Evolutionary conservation across 2,888 invertebrate species (phyloP).

Genomic region (Pristionchus entomophagus): DNA sequence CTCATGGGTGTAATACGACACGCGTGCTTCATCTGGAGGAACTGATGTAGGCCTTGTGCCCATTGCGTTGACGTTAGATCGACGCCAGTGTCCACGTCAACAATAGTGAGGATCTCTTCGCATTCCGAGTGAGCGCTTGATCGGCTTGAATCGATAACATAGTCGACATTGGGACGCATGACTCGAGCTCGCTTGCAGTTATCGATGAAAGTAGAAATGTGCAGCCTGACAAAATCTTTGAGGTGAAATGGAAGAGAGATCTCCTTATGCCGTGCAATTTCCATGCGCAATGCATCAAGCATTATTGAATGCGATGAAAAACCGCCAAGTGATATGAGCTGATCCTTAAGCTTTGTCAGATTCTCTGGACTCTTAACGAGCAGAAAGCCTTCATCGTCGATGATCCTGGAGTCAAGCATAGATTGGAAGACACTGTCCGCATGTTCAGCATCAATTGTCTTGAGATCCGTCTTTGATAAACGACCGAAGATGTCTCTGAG

Average conservation of each 20-base stretch:
- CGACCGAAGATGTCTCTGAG: background rate
- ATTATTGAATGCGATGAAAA: background rate
- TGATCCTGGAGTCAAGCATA: background rate
- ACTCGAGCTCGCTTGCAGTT: background rate
- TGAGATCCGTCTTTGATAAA: background rate
- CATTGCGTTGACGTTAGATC: slow-evolving; percentile 76
- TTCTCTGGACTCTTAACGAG: background rate
- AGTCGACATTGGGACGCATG: slow-evolving; percentile 39
- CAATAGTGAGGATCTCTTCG: slow-evolving; percentile 44
- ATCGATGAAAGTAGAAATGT: background rate
- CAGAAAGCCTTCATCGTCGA: background rate
- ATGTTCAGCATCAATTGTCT: background rate
- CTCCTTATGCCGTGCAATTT: background rate
- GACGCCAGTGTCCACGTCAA: slow-evolving; percentile 74
- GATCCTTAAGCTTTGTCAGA: background rate
- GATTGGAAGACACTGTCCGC: background rate
- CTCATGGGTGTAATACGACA: slow-evolving; percentile 72
- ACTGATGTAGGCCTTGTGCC: slow-evolving; percentile 75
- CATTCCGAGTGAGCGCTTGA: background rate
- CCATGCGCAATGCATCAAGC: background rate
- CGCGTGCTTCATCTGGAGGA: slow-evolving; percentile 75
- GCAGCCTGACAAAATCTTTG: background rate
- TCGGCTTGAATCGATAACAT: slow-evolving; percentile 51
- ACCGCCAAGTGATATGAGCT: background rate
- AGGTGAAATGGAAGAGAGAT: background rate